phyloP scores from a whole-genome alignment of 2,888 invertebrate species.

The Anagyrus pseudococci region DNA sequence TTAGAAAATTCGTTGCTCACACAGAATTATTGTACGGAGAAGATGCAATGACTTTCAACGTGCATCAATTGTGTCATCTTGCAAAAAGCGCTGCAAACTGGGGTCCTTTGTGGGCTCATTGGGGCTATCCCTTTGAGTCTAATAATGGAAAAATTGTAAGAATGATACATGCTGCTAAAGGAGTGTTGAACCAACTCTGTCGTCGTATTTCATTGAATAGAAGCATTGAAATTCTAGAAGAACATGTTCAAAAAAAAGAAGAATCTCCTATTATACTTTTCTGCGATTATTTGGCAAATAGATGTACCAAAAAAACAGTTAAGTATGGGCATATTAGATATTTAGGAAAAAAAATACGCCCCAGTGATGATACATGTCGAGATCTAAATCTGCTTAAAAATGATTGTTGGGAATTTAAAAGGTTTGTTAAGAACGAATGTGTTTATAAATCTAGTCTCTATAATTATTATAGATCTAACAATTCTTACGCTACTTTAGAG shows the following conservation, averaged over 20 bases:
- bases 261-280: background rate
- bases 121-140: constrained; percentile 38
- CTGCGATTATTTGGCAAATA: background rate
- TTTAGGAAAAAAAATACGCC: background rate
- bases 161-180: constrained; percentile 25
- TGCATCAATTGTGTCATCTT: constrained; percentile 40
- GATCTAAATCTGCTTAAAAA: background rate
- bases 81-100: constrained; percentile 37
- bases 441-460: background rate
- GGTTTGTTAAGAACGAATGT: background rate
- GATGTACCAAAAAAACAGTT: background rate
- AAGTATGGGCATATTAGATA: background rate
- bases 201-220: background rate
- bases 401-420: background rate
- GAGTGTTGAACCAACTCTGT: constrained; percentile 27
- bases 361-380: background rate
- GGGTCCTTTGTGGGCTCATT: constrained; percentile 41
- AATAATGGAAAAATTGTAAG: constrained; percentile 28
- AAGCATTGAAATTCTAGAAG: background rate
- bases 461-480: background rate
- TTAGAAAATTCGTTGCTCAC: background rate
- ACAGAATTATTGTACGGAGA: constrained; percentile 30
- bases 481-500: background rate
- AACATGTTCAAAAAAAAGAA: background rate
- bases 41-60: constrained; percentile 35